Conservation (phyloP, 2,888 invertebrate species). For the Diachrysia chrysitis region DNA sequence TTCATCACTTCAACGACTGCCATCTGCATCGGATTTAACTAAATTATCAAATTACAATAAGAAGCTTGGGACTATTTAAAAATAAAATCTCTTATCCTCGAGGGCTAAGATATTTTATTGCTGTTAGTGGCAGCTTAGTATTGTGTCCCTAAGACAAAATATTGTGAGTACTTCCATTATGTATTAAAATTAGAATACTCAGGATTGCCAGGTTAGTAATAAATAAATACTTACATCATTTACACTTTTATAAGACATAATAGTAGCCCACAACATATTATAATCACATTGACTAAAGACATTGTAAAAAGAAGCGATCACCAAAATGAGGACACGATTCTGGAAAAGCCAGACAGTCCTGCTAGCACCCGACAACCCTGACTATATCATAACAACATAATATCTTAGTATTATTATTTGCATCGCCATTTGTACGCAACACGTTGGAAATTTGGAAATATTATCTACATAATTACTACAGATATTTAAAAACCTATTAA, state of each 20-base stretch:
- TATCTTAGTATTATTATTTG: constrained; percentile 21
- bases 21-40: background rate
- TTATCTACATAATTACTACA: constrained; percentile 31
- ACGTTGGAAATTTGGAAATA: constrained; percentile 30
- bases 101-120: background rate
- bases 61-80: background rate
- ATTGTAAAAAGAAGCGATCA: background rate
- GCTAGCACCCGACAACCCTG: background rate
- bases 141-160: background rate
- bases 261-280: background rate
- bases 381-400: constrained; percentile 10
- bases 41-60: background rate
- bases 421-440: constrained; percentile 54
- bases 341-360: background rate
- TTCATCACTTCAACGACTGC: background rate
- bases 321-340: background rate
- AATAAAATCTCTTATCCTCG: background rate
- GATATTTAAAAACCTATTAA: constrained; percentile 54
- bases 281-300: background rate
- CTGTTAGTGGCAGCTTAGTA: constrained; percentile 3
- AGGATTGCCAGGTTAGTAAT: background rate
- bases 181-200: background rate
- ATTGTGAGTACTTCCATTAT: background rate
- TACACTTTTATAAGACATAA: background rate
- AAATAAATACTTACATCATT: background rate